These are phyloP conservation scores for Lamprotornis superbus DNA, from an alignment of 2,113 vertebrate genomes.

Conservation along the genomic window DNA sequence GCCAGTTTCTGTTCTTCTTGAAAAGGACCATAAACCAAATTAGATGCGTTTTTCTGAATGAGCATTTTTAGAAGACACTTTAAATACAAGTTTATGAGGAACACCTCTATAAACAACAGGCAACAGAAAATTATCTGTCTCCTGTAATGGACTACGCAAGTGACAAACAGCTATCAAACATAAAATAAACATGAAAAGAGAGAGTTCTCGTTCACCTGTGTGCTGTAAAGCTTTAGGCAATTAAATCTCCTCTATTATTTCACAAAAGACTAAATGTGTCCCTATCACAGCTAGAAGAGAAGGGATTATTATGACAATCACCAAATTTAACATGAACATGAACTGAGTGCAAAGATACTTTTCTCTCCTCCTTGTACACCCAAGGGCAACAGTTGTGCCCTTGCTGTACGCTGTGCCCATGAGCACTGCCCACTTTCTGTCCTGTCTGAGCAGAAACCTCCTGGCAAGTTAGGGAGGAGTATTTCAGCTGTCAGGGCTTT, in stretches of 20 bases:
- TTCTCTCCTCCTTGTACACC: not conserved
- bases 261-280: not conserved
- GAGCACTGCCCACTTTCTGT: not conserved
- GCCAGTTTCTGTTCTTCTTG: not conserved
- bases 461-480: not conserved
- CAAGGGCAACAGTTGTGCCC: not conserved
- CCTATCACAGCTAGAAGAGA: not conserved
- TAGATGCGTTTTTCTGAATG: not conserved
- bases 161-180: not conserved
- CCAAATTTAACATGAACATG: not conserved
- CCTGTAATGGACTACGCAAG: not conserved
- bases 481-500: not conserved
- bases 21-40: not conserved
- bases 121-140: not conserved
- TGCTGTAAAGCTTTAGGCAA: not conserved
- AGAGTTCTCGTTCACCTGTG: not conserved
- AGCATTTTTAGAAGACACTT: not conserved
- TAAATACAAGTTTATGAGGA: not conserved
- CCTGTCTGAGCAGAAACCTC: not conserved
- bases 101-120: not conserved
- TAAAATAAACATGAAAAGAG: not conserved
- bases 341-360: not conserved
- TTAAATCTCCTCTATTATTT: not conserved
- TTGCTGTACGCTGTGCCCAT: accelerated
- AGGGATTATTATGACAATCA: not conserved